phyloP scores from a whole-genome alignment of 2,113 vertebrate species.

The Sigmodon hispidus region DNA sequence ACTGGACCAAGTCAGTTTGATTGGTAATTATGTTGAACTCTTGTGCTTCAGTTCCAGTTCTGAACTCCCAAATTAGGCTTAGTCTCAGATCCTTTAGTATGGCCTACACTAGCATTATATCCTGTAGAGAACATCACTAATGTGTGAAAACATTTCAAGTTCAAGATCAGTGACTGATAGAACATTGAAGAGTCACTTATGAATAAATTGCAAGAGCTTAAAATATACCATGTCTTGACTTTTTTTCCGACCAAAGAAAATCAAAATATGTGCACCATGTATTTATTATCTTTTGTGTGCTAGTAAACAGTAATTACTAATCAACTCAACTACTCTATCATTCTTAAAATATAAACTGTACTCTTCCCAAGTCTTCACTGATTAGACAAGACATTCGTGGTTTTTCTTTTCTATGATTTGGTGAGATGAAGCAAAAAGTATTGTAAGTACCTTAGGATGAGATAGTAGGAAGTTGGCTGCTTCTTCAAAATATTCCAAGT shows the following conservation, averaged over 20 bases:
- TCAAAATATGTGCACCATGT: neutral
- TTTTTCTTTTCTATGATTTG: neutral
- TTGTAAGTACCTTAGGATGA: slow-evolving; percentile 79
- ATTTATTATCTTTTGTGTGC: neutral
- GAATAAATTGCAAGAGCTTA: neutral
- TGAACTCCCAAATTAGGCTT: neutral
- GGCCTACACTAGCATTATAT: neutral
- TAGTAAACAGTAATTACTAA: neutral
- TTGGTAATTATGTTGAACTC: neutral
- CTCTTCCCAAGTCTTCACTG: neutral
- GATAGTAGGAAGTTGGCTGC: slow-evolving; percentile 73
- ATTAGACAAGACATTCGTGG: neutral
- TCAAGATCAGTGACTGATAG: neutral
- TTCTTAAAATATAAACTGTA: neutral
- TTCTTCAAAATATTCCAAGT: slow-evolving; percentile 83
- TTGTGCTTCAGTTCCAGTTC: neutral
- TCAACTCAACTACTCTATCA: neutral
- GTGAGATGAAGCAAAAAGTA: slow-evolving; percentile 3
- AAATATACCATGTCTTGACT: neutral
- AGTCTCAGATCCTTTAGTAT: neutral
- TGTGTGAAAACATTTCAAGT: neutral
- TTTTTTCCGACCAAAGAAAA: neutral
- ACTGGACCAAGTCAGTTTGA: neutral
- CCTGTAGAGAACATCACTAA: neutral
- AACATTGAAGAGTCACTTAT: neutral